Conservation (phyloP, 2,113 vertebrate genomes). For the Cromileptes altivelis region DNA sequence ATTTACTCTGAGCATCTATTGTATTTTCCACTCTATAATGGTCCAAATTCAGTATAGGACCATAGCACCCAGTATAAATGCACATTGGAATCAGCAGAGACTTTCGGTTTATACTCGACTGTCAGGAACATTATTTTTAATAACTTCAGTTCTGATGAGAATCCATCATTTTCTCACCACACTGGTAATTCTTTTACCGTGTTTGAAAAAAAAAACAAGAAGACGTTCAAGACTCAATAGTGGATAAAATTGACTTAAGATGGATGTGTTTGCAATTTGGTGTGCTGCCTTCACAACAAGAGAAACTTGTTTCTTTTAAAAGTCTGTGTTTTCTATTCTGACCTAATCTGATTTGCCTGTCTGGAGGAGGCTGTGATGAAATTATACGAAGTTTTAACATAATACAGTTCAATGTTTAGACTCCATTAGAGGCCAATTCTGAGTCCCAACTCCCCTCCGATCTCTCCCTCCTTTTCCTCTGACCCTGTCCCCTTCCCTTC, state of each 20-base stretch:
- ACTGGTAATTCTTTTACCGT: neutral
- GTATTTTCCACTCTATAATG: slow-evolving; percentile 7
- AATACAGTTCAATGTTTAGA: slow-evolving; percentile 44
- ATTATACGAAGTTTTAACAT: slow-evolving; percentile 5
- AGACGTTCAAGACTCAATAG: neutral
- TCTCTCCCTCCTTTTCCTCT: slow-evolving; percentile 73
- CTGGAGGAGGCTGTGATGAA: slow-evolving; percentile 31
- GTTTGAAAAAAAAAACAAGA: neutral
- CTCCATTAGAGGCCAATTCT: slow-evolving; percentile 90
- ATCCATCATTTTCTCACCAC: neutral
- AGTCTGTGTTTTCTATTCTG: slow-evolving; percentile 21
- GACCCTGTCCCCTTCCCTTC: slow-evolving; percentile 73
- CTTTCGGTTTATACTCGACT: neutral
- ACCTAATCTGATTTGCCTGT: slow-evolving; percentile 27
- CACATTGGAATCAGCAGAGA: neutral
- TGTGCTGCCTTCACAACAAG: neutral
- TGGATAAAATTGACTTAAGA: neutral
- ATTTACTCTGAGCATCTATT: neutral
- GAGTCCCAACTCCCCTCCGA: slow-evolving; percentile 80
- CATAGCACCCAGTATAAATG: too few species aligned
- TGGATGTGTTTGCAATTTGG: slow-evolving; percentile 7
- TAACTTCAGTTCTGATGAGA: neutral
- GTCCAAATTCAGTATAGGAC: neutral
- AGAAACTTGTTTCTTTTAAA: neutral
- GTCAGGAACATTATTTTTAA: neutral